These are phyloP conservation scores for Drosophila limbata DNA, from an alignment of 2,888 invertebrate genomes.

Conservation along the genomic window DNA sequence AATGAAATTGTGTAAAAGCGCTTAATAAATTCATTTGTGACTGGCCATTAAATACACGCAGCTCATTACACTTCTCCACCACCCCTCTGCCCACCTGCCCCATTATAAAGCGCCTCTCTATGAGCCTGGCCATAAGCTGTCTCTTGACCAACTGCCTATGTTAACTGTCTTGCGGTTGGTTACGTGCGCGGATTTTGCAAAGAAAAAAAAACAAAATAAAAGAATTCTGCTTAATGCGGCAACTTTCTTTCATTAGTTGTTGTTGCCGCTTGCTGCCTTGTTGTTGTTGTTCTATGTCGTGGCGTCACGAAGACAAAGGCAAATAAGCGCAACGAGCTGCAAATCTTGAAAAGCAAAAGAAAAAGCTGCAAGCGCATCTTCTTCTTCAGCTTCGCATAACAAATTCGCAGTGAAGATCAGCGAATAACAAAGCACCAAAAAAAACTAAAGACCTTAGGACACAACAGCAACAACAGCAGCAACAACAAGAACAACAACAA, in stretches of 20 bases:
- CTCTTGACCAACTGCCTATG: constrained; percentile 17
- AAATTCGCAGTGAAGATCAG: constrained; percentile 47
- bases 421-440: constrained; percentile 17
- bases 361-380: constrained; percentile 79
- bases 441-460: constrained; percentile 44
- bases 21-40: constrained; percentile 80
- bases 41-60: constrained; percentile 69
- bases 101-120: neutral
- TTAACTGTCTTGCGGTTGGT: constrained; percentile 44
- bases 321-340: constrained; percentile 75
- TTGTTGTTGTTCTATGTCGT: constrained; percentile 67
- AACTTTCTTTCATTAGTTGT: constrained; percentile 71
- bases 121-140: constrained; percentile 3
- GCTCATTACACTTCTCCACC: constrained; percentile 67
- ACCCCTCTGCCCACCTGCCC: no score
- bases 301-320: constrained; percentile 79
- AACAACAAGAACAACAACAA: constrained; percentile 12
- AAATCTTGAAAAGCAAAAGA: constrained; percentile 56
- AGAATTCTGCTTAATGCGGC: constrained; percentile 64
- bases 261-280: constrained; percentile 17
- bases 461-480: constrained; percentile 22
- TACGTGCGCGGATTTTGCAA: constrained; percentile 78
- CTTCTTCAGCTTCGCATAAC: constrained; percentile 62
- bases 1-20: constrained; percentile 79
- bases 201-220: constrained; percentile 27